Base-by-base conservation (phyloP, 1,140 invertebrate species). In the Platyscapa corneri region DNA sequence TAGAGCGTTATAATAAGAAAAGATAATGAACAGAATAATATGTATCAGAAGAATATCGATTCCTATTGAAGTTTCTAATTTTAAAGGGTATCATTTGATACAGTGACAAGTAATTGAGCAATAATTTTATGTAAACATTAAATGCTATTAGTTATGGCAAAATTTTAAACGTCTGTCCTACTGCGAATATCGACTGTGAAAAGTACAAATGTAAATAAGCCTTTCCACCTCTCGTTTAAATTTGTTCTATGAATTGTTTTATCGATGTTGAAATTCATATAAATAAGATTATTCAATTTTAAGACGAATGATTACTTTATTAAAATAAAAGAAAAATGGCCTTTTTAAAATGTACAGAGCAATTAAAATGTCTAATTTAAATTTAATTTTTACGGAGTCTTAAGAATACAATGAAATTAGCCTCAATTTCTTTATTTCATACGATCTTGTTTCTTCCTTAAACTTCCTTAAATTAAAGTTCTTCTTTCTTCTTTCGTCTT, bases 351-450 rank as follows among this genome's bases (percentile, higher is more conserved):
- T 32, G 39, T 30, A 1, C 20, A 1, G 5, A 67, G 32, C n/a
- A 80, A 70, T 84, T 80, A 79, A 79, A 14, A 0, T 8, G 27
- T 34, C 27, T 79, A 60, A 84, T 79, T 49, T 49, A 60, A 27
- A 34, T 80, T 84, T 74, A 53, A 32, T 79, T 42, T 42, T 60
- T 18, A 18, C 49, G 32, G 12, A 37, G 75, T 23, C 34, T 32
- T 30, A 30, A 70, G 75, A 53, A 78, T 78, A 64, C 37, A 84
- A 84, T 84, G 27, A 84, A 72, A 80, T 84, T 84, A 46, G 32
- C 65, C 56, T 72, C 49, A 30, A 72, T 84, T 70, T 60, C 42
- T 39, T 70, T 18, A 34, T 27, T 70, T 23, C 77, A 1, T 0
- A n/a, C 12, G 42, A n/a, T 78, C 23, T 12, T 32, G 32, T 39